Conservation (phyloP, 2,888 invertebrate species). For the Lumbricus terrestris region DNA sequence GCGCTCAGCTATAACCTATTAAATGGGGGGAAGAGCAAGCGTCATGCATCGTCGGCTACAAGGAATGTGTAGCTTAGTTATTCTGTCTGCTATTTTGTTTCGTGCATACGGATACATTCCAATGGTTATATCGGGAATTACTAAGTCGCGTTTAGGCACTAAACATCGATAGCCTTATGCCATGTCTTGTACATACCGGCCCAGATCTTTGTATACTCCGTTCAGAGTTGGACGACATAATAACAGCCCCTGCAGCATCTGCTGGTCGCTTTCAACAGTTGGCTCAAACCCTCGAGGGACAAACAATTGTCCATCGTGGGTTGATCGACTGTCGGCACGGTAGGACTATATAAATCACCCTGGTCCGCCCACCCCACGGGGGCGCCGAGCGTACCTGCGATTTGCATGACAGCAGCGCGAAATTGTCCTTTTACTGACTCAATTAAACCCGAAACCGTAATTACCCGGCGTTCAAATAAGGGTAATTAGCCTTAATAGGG, state of each 20-base stretch:
- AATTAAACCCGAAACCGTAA: constrained; percentile 3
- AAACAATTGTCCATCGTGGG: not conserved
- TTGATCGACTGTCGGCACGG: not conserved
- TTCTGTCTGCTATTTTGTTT: too few relatives aligned
- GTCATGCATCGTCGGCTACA: too few relatives aligned
- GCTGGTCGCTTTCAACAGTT: not conserved
- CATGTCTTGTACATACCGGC: too few relatives aligned
- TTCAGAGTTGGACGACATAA: not conserved
- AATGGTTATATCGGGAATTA: too few relatives aligned
- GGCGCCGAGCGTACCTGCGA: not conserved
- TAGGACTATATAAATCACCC: constrained; percentile 3
- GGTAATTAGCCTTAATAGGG: not conserved
- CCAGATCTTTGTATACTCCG: not conserved
- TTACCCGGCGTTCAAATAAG: not conserved
- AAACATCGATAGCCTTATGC: too few relatives aligned
- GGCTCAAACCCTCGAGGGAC: not conserved
- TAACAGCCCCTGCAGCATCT: not conserved
- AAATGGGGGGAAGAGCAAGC: too few relatives aligned
- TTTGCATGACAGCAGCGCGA: constrained; percentile 3
- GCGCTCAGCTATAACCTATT: too few relatives aligned
- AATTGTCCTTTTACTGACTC: not conserved
- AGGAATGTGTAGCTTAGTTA: too few relatives aligned
- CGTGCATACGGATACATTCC: too few relatives aligned
- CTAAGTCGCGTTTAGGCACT: too few relatives aligned
- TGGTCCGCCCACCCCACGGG: not conserved